These are phyloP conservation scores for Tautogolabrus adspersus DNA, from an alignment of 2,113 vertebrate species.

Conservation along the genomic window DNA sequence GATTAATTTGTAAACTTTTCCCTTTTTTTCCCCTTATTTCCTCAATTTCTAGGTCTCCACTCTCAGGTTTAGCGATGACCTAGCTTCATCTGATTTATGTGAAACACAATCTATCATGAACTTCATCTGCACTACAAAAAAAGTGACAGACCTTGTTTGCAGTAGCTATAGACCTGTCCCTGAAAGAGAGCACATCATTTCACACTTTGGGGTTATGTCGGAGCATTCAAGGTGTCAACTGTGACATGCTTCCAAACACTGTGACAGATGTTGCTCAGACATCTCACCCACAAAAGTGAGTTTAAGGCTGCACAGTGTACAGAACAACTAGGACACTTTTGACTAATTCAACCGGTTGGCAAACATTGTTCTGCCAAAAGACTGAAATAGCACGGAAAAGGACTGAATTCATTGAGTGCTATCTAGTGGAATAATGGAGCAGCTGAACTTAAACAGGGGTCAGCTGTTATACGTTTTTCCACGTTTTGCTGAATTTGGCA, in stretches of 20 bases:
- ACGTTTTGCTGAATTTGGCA: slow-evolving; percentile 33
- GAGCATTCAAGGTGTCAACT: slow-evolving; percentile 30
- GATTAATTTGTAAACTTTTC: slow-evolving; percentile 10
- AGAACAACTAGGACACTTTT: slow-evolving; percentile 36
- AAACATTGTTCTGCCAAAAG: slow-evolving; percentile 3
- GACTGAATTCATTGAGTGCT: slow-evolving; percentile 27
- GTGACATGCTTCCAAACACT: neutral
- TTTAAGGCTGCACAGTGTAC: slow-evolving; percentile 16
- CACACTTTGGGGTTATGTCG: neutral
- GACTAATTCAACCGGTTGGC: slow-evolving; percentile 17
- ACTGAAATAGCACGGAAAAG: slow-evolving; percentile 21
- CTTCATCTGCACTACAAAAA: neutral
- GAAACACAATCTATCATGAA: neutral
- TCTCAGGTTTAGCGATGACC: neutral
- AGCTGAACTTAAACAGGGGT: slow-evolving; percentile 29
- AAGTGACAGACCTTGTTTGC: neutral
- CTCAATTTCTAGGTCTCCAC: neutral
- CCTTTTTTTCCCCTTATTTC: neutral
- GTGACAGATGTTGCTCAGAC: slow-evolving; percentile 36
- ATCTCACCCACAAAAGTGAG: slow-evolving; percentile 8
- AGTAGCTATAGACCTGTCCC: slow-evolving; percentile 7
- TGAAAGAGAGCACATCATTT: slow-evolving; percentile 7
- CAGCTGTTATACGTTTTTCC: slow-evolving; percentile 29
- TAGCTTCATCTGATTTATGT: neutral
- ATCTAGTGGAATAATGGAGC: slow-evolving; percentile 49